These are phyloP conservation scores for Engystomops pustulosus DNA, from an alignment of 2,113 vertebrate genomes.

Conservation along the genomic window DNA sequence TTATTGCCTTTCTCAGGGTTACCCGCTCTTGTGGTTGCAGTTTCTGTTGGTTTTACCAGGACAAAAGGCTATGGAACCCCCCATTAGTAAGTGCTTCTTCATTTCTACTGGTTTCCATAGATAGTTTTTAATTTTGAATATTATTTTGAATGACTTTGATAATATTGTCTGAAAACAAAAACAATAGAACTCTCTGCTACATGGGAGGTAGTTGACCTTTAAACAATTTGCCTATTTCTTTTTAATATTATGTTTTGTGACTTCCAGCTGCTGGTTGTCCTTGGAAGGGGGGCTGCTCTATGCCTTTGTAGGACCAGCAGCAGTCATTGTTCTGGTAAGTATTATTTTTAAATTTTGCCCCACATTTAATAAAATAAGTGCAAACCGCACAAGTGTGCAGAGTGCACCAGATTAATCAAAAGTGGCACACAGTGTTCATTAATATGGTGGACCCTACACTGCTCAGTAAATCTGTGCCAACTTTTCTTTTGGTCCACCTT, in stretches of 20 bases:
- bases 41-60: conserved; percentile 93
- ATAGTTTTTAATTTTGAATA: not conserved
- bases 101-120: not conserved
- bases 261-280: conserved; percentile 89
- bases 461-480: no score
- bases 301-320: conserved; percentile 92
- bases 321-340: conserved; percentile 91
- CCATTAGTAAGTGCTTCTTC: conserved; percentile 85
- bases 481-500: no score
- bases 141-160: not conserved
- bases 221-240: not conserved
- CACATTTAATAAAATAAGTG: no score
- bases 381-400: no score
- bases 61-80: conserved; percentile 94
- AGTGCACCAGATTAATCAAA: no score
- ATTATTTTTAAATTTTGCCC: no score
- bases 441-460: no score
- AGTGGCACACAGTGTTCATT: no score
- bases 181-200: not conserved
- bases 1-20: conserved; percentile 71
- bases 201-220: not conserved
- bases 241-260: conserved; percentile 14
- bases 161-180: not conserved
- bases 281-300: conserved; percentile 93
- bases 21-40: conserved; percentile 90